phyloP scores from a whole-genome alignment of 2,888 invertebrate species.

The Choreutis nemorana region DNA sequence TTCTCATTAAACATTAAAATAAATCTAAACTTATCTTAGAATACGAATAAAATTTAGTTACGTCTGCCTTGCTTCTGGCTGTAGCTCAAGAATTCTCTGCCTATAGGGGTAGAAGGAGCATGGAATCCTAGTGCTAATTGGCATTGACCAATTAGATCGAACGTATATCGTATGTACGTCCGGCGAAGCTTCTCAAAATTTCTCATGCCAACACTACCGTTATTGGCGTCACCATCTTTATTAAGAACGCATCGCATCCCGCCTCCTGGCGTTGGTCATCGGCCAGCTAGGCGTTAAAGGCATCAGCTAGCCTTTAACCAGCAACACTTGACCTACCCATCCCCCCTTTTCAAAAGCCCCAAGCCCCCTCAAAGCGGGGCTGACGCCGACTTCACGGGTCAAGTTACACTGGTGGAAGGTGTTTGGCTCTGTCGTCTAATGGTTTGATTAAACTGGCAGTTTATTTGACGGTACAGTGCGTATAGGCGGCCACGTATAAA shows the following conservation, averaged over 20 bases:
- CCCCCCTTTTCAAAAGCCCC: conserved; percentile 15
- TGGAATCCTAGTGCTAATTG: no score
- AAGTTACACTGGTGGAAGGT: conserved; percentile 31
- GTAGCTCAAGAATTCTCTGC: no score
- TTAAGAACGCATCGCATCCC: conserved; percentile 61
- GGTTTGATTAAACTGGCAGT: conserved; percentile 66
- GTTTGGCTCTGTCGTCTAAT: conserved; percentile 65
- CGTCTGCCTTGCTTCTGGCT: no score
- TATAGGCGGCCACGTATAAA: conserved; percentile 59
- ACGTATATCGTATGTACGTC: no score
- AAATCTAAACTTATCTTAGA: no score
- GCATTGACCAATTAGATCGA: no score
- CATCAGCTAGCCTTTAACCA: conserved; percentile 54
- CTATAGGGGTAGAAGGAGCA: no score
- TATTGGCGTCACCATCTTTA: conserved; percentile 56
- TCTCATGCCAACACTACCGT: conserved; percentile 47
- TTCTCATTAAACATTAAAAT: no score
- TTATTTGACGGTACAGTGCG: conserved; percentile 64
- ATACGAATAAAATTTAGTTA: no score
- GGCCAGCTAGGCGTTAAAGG: conserved; percentile 65
- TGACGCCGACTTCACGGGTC: conserved; percentile 31
- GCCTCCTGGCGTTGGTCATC: conserved; percentile 60
- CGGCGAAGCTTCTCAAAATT: no score
- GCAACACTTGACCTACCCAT: conserved; percentile 29
- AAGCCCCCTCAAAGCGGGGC: conserved; percentile 17